These are phyloP conservation scores for Pangasianodon gigas DNA, from an alignment of 2,113 vertebrate species.

Conservation along the genomic window DNA sequence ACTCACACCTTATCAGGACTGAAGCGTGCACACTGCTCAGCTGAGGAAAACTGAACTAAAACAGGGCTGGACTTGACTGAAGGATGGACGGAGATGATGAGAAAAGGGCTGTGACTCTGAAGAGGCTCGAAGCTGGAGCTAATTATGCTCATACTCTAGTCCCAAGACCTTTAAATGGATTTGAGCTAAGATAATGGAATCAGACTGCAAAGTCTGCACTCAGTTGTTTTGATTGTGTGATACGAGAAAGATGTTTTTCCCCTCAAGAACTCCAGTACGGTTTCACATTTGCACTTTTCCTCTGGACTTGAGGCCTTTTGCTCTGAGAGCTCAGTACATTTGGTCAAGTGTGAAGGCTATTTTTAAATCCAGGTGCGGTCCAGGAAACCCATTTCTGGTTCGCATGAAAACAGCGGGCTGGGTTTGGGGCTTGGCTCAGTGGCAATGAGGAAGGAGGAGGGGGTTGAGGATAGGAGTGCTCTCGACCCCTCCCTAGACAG, in stretches of 20 bases:
- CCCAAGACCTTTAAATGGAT: neutral
- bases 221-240: neutral
- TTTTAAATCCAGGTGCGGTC: constrained; percentile 22
- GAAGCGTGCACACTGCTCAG: constrained; percentile 59
- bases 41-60: constrained; percentile 35
- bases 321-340: constrained; percentile 4
- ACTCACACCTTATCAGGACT: constrained; percentile 75
- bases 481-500: constrained; percentile 26
- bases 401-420: neutral
- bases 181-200: neutral
- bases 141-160: neutral
- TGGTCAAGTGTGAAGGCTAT: neutral
- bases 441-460: neutral
- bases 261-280: neutral
- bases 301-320: neutral
- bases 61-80: constrained; percentile 2
- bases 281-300: neutral
- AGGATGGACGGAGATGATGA: neutral
- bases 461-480: neutral
- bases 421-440: neutral
- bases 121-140: neutral
- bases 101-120: neutral
- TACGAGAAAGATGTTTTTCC: neutral
- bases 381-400: neutral
- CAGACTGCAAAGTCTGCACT: neutral